Evolutionary conservation across 2,113 vertebrate species (phyloP).

Genomic region (Prinia subflava): DNA sequence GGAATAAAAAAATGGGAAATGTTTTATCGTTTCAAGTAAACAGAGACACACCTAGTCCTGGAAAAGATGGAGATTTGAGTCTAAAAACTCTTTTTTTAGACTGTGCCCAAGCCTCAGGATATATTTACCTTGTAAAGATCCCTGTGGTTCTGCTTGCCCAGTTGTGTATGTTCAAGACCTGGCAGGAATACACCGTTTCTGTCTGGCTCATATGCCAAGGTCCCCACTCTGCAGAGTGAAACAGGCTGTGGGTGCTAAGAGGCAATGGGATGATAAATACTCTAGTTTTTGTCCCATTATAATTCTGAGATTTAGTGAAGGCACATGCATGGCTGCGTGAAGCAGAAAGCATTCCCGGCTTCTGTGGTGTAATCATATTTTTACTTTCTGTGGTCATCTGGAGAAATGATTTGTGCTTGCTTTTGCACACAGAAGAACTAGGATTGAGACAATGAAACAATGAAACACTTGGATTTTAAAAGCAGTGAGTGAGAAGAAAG

Average conservation of each 20-base stretch:
- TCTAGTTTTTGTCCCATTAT: neutral
- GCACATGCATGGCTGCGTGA: neutral
- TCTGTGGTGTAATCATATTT: neutral
- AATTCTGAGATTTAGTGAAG: neutral
- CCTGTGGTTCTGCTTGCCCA: neutral
- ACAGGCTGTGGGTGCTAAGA: neutral
- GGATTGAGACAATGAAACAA: neutral
- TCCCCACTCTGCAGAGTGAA: neutral
- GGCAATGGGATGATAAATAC: neutral
- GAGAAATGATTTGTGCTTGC: neutral
- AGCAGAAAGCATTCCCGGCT: neutral
- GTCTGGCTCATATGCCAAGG: neutral
- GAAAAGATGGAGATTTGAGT: neutral
- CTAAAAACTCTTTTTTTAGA: slow-evolving; percentile 5
- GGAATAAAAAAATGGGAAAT: slow-evolving; percentile 33
- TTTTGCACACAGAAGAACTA: neutral
- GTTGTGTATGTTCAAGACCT: neutral
- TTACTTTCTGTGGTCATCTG: neutral
- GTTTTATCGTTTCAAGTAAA: neutral
- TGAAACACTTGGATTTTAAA: neutral
- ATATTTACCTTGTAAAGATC: neutral
- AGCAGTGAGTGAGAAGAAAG: neutral
- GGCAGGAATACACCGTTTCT: neutral
- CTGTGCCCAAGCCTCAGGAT: neutral
- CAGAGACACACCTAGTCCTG: slow-evolving; percentile 27